phyloP scores from a whole-genome alignment of 2,888 invertebrate species.

The Dryococelus australis region DNA sequence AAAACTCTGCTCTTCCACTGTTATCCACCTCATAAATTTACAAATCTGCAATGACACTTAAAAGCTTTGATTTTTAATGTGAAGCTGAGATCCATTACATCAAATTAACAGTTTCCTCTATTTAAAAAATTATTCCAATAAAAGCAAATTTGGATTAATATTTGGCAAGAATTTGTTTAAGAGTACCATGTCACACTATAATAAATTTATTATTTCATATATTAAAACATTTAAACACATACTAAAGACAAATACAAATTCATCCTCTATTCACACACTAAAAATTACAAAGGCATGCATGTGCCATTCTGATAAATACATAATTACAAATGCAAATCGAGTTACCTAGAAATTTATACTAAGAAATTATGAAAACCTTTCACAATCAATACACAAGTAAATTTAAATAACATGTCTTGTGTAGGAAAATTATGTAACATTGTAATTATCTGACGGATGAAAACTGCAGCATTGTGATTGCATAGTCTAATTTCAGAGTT shows the following conservation, averaged over 20 bases:
- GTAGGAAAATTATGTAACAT: background rate
- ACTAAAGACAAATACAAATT: background rate
- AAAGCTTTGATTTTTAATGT: background rate
- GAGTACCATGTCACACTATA: conserved; percentile 5
- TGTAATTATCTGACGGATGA: background rate
- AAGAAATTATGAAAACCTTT: background rate
- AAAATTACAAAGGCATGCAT: background rate
- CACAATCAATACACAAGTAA: background rate
- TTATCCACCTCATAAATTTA: too few relatives aligned
- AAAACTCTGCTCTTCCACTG: too few relatives aligned
- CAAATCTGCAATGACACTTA: background rate
- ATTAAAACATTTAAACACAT: background rate
- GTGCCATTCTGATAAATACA: background rate
- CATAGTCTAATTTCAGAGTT: background rate
- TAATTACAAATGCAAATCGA: background rate
- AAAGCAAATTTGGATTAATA: conserved; percentile 10
- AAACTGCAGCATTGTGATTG: background rate
- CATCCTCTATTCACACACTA: conserved; percentile 10
- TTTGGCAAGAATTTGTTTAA: conserved; percentile 16
- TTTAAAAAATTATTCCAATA: background rate
- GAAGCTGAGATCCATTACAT: background rate
- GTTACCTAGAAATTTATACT: background rate
- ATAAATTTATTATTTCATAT: conserved; percentile 12
- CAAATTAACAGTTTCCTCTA: background rate
- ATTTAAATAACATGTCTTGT: background rate